Evolutionary conservation across 2,113 vertebrate genomes (phyloP).

Genomic region (Jacana jacana): DNA sequence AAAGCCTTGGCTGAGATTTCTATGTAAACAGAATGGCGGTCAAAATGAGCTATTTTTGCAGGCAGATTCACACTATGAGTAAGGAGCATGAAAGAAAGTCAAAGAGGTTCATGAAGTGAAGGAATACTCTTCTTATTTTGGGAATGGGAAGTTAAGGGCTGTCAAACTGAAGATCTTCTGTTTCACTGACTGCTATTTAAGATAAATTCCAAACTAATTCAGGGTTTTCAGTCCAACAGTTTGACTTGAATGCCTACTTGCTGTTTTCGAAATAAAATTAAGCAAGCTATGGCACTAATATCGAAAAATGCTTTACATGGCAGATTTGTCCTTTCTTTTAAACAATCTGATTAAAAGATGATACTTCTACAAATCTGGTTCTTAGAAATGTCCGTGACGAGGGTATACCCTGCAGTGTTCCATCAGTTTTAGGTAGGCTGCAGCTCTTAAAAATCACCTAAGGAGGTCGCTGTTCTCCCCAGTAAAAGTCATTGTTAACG

Average conservation of each 20-base stretch:
- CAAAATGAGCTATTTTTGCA: background rate
- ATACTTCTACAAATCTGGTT: background rate
- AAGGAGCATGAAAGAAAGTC: background rate
- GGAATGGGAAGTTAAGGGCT: background rate
- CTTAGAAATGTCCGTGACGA: rapidly evolving
- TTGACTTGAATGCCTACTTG: background rate
- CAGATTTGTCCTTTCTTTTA: background rate
- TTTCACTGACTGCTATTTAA: background rate
- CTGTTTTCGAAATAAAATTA: background rate
- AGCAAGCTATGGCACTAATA: background rate
- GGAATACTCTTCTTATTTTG: background rate
- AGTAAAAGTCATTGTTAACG: background rate
- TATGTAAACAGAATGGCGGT: background rate
- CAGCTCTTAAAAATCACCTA: background rate
- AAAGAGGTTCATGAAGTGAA: background rate
- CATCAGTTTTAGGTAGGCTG: background rate
- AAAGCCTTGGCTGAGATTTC: background rate
- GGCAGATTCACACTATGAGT: background rate
- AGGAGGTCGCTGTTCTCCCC: constrained; percentile 8
- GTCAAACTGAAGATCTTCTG: background rate
- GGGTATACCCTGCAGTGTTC: too few species aligned
- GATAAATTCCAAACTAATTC: background rate
- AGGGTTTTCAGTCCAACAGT: background rate
- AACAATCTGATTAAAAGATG: background rate
- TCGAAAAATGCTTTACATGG: background rate